Conservation (phyloP, 2,797 vertebrate genomes). For the Danio jaintianensis region DNA sequence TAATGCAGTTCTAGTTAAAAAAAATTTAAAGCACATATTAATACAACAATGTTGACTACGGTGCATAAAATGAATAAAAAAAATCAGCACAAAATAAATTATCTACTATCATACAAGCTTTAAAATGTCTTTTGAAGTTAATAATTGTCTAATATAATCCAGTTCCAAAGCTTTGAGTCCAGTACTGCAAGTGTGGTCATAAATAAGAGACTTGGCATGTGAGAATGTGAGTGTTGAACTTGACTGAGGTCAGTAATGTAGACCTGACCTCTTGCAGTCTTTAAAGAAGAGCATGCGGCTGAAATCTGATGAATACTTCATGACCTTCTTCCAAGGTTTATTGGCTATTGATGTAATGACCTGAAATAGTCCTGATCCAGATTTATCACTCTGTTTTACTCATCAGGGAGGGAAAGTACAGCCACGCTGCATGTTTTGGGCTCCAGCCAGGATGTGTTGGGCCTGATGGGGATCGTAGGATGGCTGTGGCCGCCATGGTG, state of each 20-base stretch:
- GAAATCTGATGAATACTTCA: not conserved
- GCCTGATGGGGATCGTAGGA: slow-evolving; percentile 83
- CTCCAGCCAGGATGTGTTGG: slow-evolving; percentile 89
- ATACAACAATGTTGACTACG: no score
- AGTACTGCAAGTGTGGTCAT: no score
- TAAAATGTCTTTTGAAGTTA: no score
- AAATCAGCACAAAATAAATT: no score
- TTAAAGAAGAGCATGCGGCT: not conserved
- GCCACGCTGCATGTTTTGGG: slow-evolving; percentile 93
- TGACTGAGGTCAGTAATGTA: not conserved
- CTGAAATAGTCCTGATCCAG: slow-evolving; percentile 4
- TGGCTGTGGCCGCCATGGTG: slow-evolving; percentile 91
- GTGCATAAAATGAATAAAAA: no score
- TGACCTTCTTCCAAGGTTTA: not conserved
- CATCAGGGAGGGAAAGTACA: slow-evolving; percentile 92
- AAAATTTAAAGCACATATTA: no score
- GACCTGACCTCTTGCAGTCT: not conserved
- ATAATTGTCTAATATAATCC: no score
- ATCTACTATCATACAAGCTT: no score
- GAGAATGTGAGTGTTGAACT: no score
- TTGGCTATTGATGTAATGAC: not conserved
- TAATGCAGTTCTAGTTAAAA: no score
- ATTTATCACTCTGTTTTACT: slow-evolving; percentile 26
- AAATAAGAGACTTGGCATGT: no score
- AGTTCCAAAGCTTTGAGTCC: no score